phyloP scores from a whole-genome alignment of 2,113 vertebrate genomes.

The Stictonetta naevosa region DNA sequence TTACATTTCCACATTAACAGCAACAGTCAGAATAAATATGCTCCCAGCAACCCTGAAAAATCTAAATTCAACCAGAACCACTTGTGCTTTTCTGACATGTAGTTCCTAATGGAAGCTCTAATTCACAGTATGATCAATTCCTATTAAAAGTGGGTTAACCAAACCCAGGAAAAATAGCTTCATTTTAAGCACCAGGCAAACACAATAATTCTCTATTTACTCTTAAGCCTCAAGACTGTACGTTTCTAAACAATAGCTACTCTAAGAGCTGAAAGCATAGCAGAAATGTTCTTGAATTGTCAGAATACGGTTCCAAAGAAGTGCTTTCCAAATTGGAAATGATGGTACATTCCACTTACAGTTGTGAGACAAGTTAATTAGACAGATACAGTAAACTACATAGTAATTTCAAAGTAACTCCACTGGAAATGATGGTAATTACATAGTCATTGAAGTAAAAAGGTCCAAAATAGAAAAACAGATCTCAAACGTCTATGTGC shows the following conservation, averaged over 20 bases:
- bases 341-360: constrained; percentile 61
- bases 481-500: neutral
- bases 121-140: constrained; percentile 23
- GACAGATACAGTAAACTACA: constrained; percentile 63
- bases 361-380: constrained; percentile 76
- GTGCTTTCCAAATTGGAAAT: constrained; percentile 40
- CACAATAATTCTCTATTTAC: constrained; percentile 12
- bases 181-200: neutral
- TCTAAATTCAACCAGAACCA: neutral
- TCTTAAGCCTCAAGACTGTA: neutral
- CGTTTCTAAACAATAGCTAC: neutral
- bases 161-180: constrained; percentile 28
- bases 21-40: neutral
- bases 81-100: neutral
- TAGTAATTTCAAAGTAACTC: constrained; percentile 63
- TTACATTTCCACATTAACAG: neutral
- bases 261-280: constrained; percentile 16
- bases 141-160: constrained; percentile 11
- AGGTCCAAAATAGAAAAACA: constrained; percentile 45
- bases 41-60: neutral
- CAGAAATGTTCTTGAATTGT: constrained; percentile 4
- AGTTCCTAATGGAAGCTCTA: constrained; percentile 9
- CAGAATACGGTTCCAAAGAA: constrained; percentile 12
- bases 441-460: constrained; percentile 29
- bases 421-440: constrained; percentile 63